These are phyloP conservation scores for Nibea albiflora DNA, from an alignment of 2,113 vertebrate species.

Conservation along the genomic window DNA sequence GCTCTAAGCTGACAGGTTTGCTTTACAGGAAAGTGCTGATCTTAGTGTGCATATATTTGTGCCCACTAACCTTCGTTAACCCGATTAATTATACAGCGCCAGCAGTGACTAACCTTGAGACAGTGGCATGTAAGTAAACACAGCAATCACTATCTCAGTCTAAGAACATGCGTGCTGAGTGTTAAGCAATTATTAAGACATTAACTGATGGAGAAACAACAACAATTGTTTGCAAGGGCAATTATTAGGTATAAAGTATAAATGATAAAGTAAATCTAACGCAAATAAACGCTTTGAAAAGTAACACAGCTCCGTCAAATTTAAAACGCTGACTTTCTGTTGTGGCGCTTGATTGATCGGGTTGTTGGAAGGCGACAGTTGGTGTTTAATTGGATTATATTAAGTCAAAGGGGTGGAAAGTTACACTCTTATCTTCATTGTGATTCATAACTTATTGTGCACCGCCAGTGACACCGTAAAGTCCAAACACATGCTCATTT, in stretches of 20 bases:
- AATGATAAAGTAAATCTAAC: background rate
- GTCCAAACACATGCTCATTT: constrained; percentile 5
- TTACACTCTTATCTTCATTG: background rate
- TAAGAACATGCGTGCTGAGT: constrained; percentile 14
- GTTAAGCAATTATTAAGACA: constrained; percentile 17
- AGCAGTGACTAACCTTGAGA: constrained; percentile 39
- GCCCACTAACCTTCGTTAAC: constrained; percentile 44
- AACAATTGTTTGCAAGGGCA: background rate
- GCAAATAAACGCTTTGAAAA: background rate
- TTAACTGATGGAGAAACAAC: background rate
- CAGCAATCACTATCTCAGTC: constrained; percentile 12
- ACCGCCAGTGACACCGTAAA: background rate
- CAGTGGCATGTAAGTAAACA: constrained; percentile 29
- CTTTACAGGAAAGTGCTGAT: constrained; percentile 44
- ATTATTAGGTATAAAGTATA: background rate
- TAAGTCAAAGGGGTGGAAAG: background rate
- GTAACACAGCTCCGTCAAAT: too few relatives aligned
- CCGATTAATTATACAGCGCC: constrained; percentile 49
- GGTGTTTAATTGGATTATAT: constrained; percentile 6
- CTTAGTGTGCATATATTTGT: constrained; percentile 29
- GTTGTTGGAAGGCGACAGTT: background rate
- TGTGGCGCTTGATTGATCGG: background rate
- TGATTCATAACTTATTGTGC: background rate
- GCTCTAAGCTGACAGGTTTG: constrained; percentile 52
- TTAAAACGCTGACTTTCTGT: background rate